Percentiles rank a stretch among this genome's conserved stretches.
Evolutionary conservation across 2,888 invertebrate genomes (phyloP).

Genomic region (Polyommatus iphigenia): DNA sequence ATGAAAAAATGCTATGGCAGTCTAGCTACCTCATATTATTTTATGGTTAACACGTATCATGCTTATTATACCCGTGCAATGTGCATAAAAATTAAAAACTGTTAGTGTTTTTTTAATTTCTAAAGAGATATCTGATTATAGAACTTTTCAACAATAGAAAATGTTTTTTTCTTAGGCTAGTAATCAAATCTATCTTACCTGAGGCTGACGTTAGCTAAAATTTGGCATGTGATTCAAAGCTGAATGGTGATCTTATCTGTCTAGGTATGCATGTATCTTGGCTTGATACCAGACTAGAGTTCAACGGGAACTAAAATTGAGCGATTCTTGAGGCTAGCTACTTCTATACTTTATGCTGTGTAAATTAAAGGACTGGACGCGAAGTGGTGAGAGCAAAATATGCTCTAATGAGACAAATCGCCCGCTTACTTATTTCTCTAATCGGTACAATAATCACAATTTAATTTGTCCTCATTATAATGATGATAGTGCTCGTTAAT

Average conservation of each 20-base stretch:
- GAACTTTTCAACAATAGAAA: too few relatives aligned
- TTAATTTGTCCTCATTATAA: background rate
- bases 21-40: background rate
- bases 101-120: too few relatives aligned
- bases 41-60: background rate
- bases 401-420: too few relatives aligned
- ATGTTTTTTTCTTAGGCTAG: too few relatives aligned
- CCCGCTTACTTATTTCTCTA: background rate
- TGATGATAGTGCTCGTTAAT: background rate
- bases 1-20: too few relatives aligned
- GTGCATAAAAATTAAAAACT: too few relatives aligned
- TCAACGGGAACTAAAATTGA: background rate
- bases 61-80: too few relatives aligned
- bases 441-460: background rate
- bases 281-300: background rate
- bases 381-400: too few relatives aligned
- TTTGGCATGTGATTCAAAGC: slow-evolving; percentile 7
- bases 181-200: too few relatives aligned
- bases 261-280: background rate
- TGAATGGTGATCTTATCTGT: background rate
- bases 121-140: too few relatives aligned
- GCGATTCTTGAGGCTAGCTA: background rate
- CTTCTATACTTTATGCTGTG: background rate
- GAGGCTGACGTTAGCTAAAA: background rate
- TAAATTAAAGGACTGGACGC: background rate